Evolutionary conservation across 2,888 invertebrate species (phyloP), one percentile per base, ranked within the genome.

Genomic region (Drosophila rellima): DNA sequence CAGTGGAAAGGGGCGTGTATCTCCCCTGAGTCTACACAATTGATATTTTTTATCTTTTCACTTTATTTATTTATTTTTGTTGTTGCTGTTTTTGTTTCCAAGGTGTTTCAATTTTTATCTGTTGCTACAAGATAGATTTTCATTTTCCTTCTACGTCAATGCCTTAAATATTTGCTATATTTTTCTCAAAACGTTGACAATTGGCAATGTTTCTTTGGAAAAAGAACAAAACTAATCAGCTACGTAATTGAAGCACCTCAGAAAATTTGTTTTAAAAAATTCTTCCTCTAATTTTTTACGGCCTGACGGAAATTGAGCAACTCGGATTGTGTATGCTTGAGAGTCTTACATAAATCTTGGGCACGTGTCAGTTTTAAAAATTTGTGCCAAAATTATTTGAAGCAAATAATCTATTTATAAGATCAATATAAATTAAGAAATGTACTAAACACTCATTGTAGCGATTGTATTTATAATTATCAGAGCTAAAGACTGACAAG

Each of bases 131-230:
- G 42, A 37, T 52, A 39, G 35, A 47, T 77, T 80, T 77, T 57
- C 23, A 33, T 61, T 26, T 31, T 13, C 45, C 39, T 75, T 79
- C 60, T 86, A 78, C 82, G 82, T 86, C 82, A 83, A 88, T 83
- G 84, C 51, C 52, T 67, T n/a, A 83, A 83, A 74, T 80, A 86
- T 88, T 69, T 81, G 66, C 37, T 71, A 68, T 52, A 86, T 72
- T 77, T 88, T 59, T 64, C 44, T 23, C 20, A 52, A 40, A 48
- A 6, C 39, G 59, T 68, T 87, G 84, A 88, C 89, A 83, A 83
- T 83, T 82, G 82, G 69, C 77, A 74, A 72, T 64, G 60, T 51
- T 35, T 55, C 23, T 44, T 55, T 33, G 29, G 17, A 29, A 17
- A 8, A 1, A 37, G 47, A 51, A 42, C 37, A 72, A 55, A 55